phyloP scores from a whole-genome alignment of 2,797 vertebrate species.

The Phrynocephalus forsythii region DNA sequence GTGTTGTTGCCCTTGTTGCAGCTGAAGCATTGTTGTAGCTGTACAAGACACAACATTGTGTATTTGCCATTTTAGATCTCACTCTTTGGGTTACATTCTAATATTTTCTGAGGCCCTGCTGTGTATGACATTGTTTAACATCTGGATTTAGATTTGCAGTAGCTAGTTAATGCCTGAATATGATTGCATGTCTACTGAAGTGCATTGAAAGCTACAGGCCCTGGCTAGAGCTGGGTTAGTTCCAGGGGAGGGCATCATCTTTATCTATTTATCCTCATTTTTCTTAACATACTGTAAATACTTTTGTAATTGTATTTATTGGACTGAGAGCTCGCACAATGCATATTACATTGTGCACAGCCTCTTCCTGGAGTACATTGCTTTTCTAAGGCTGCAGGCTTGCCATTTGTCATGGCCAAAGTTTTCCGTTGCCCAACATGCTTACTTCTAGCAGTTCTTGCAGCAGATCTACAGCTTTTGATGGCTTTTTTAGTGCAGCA shows the following conservation, averaged over 20 bases:
- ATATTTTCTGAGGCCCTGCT: background rate
- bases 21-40: background rate
- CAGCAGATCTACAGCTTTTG: background rate
- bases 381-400: background rate
- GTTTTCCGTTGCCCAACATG: background rate
- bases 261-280: conserved; percentile 15
- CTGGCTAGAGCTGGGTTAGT: background rate
- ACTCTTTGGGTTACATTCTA: conserved; percentile 3
- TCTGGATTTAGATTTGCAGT: conserved; percentile 1
- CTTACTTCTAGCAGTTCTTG: background rate
- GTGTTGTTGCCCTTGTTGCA: background rate
- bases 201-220: background rate
- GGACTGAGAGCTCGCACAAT: background rate
- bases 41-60: background rate
- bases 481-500: background rate
- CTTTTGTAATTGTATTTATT: conserved; percentile 20
- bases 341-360: background rate
- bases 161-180: background rate
- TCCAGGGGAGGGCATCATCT: background rate
- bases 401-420: conserved; percentile 20
- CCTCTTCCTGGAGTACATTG: background rate
- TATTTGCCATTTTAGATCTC: background rate
- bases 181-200: conserved; percentile 11
- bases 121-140: background rate
- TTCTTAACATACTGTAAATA: conserved; percentile 4